A percentile compares a stretch with the other conserved stretches of the same genome.
Conservation (phyloP, 2,797 vertebrate genomes). For the Nasua narica region DNA sequence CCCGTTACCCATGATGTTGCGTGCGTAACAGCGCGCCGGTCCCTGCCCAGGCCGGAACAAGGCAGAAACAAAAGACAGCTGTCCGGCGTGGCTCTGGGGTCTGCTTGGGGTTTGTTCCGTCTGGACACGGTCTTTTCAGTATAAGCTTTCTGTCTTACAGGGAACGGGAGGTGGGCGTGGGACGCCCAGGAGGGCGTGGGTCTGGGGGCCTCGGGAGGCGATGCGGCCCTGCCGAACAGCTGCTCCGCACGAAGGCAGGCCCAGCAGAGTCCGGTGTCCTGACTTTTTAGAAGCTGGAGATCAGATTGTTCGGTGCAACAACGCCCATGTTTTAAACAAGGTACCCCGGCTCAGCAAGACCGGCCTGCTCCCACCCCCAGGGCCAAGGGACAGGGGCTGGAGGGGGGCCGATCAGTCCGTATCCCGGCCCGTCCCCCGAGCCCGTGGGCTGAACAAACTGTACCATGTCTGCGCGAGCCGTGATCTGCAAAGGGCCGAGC, state of each 20-base stretch:
- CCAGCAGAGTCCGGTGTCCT: neutral
- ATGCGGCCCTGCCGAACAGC: neutral
- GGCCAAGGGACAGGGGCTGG: accelerated
- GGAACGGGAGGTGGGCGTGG: neutral
- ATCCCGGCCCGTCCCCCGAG: neutral
- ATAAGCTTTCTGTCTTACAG: neutral
- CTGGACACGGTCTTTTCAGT: neutral
- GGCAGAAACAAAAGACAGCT: neutral
- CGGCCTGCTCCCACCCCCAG: neutral
- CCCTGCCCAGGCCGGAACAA: neutral
- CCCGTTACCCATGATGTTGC: accelerated
- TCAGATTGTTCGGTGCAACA: neutral
- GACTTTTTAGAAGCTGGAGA: neutral
- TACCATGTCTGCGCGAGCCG: neutral
- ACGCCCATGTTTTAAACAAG: neutral
- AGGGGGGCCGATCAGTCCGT: accelerated
- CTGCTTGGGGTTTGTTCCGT: neutral
- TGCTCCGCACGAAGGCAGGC: neutral
- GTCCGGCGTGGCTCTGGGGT: neutral
- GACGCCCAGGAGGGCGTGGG: neutral
- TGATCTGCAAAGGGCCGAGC: neutral
- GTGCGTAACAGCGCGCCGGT: accelerated
- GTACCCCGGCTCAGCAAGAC: neutral
- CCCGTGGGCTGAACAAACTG: neutral
- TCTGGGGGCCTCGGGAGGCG: neutral